These are phyloP conservation scores for Syngnathus scovelli DNA, from an alignment of 2,113 vertebrate species.

Conservation along the genomic window DNA sequence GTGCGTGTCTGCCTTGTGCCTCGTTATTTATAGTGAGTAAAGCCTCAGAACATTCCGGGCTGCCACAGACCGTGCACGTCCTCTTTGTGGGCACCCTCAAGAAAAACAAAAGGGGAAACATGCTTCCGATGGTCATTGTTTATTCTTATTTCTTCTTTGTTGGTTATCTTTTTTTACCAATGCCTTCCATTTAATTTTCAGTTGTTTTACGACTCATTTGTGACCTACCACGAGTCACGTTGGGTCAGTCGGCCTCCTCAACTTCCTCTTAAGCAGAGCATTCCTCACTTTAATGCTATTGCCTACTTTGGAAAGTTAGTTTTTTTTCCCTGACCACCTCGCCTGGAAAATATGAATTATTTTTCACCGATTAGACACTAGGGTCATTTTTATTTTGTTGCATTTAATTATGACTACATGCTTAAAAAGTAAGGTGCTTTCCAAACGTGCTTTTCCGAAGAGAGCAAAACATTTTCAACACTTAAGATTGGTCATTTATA, in stretches of 20 bases:
- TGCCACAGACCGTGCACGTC: constrained; percentile 53
- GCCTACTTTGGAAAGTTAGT: constrained; percentile 33
- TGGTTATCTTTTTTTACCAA: background rate
- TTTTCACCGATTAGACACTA: background rate
- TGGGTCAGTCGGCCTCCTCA: constrained; percentile 28
- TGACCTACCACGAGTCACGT: constrained; percentile 57
- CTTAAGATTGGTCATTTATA: too few species aligned
- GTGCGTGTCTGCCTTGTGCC: constrained; percentile 49
- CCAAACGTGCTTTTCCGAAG: too few species aligned
- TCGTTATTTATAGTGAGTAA: constrained; percentile 68
- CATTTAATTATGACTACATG: background rate
- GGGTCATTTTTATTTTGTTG: background rate
- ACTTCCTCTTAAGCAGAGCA: constrained; percentile 26
- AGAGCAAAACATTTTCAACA: too few species aligned
- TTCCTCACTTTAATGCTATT: constrained; percentile 38
- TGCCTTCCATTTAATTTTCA: constrained; percentile 24
- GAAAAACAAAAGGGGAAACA: background rate
- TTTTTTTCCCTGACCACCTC: constrained; percentile 19
- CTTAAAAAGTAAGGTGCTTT: constrained; percentile 3
- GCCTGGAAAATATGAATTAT: constrained; percentile 62
- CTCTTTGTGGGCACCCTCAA: constrained; percentile 50
- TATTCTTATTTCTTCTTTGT: too few species aligned
- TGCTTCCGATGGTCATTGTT: constrained; percentile 2
- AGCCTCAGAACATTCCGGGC: constrained; percentile 61
- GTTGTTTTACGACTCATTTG: constrained; percentile 53